These are phyloP conservation scores for Nycteola revayana DNA, from an alignment of 2,888 invertebrate genomes.

Conservation along the genomic window DNA sequence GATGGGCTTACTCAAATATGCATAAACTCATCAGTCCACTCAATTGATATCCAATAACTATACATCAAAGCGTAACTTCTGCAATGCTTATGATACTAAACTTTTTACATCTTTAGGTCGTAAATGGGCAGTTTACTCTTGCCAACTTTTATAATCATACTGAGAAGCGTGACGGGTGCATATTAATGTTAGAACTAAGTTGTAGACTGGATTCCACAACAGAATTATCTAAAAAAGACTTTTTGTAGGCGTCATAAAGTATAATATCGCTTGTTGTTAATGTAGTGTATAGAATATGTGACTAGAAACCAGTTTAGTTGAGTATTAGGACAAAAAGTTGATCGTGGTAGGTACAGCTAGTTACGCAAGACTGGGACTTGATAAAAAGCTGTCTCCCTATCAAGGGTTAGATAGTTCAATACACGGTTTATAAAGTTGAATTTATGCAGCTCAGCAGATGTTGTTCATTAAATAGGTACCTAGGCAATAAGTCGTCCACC, in stretches of 20 bases:
- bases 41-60: too few relatives aligned
- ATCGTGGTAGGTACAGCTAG: slow-evolving; percentile 48
- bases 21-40: too few relatives aligned
- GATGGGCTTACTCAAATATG: too few relatives aligned
- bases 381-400: slow-evolving; percentile 73
- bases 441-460: too few relatives aligned
- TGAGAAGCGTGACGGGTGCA: slow-evolving; percentile 27
- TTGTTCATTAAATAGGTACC: too few relatives aligned
- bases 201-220: slow-evolving; percentile 6
- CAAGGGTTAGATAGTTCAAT: slow-evolving; percentile 70
- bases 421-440: too few relatives aligned
- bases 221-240: neutral
- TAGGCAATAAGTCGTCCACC: too few relatives aligned
- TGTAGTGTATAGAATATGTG: slow-evolving; percentile 18
- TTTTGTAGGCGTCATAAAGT: slow-evolving; percentile 5
- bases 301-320: slow-evolving; percentile 43
- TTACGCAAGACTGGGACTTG: slow-evolving; percentile 69
- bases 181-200: slow-evolving; percentile 27
- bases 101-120: neutral
- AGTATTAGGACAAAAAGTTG: slow-evolving; percentile 63
- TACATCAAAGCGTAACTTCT: too few relatives aligned
- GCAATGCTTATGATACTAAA: too few relatives aligned
- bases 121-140: slow-evolving; percentile 1
- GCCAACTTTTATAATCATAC: slow-evolving; percentile 16
- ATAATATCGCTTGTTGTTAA: slow-evolving; percentile 5